Conservation (phyloP, 64 coral and sea anemone species). For the Platygyra sinensis region DNA sequence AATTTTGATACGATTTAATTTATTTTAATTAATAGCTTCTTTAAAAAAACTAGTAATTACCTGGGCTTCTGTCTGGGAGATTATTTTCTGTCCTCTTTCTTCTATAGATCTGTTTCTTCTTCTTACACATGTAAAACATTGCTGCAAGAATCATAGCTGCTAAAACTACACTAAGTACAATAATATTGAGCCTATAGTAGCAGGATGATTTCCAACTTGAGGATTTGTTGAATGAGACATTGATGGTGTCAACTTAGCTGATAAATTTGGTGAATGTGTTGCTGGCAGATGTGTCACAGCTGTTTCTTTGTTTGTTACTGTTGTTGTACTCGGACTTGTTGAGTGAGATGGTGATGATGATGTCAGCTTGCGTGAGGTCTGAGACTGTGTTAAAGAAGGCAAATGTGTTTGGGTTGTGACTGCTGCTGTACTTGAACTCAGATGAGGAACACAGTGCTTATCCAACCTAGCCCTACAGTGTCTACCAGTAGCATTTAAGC, state of each 20-base stretch:
- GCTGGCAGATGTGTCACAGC: not conserved
- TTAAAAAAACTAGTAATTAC: no score
- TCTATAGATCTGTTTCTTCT: no score
- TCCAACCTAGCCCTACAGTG: not conserved
- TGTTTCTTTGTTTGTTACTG: not conserved
- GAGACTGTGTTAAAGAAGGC: not conserved
- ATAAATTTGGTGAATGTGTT: not conserved
- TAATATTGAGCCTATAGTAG: no score
- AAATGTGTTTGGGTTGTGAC: not conserved
- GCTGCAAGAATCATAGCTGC: not conserved
- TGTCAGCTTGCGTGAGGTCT: not conserved
- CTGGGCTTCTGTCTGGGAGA: no score
- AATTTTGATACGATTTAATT: no score
- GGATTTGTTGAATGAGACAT: not conserved
- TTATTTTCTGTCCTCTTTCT: no score
- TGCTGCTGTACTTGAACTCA: not conserved
- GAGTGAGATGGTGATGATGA: not conserved
- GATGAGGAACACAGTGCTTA: not conserved
- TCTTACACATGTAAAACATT: not conserved
- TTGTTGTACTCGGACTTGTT: not conserved
- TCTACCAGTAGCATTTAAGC: not conserved
- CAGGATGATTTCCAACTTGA: not conserved
- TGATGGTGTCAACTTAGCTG: not conserved
- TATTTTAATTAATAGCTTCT: no score
- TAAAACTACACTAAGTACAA: not conserved